These are phyloP conservation scores for Lerema accius DNA, from an alignment of 1,140 invertebrate species.

Conservation along the genomic window DNA sequence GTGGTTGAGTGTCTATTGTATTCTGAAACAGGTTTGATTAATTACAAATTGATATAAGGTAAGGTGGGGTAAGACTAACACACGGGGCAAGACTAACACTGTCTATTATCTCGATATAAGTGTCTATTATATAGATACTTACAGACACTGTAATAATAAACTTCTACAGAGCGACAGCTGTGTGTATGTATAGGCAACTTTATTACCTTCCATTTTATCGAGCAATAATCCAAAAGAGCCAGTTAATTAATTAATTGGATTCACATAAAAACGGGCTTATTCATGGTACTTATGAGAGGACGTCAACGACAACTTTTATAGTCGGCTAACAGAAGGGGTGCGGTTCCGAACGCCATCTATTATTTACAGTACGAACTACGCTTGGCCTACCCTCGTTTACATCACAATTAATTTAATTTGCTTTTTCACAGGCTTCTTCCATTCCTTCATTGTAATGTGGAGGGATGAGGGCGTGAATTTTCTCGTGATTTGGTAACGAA, in stretches of 20 bases:
- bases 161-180: constrained; percentile 7
- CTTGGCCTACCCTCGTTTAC: constrained; percentile 68
- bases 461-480: constrained; percentile 73
- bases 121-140: too few relatives aligned
- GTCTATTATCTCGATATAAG: too few relatives aligned
- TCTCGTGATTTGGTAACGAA: constrained; percentile 75
- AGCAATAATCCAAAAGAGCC: constrained; percentile 37
- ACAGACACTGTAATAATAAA: neutral
- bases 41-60: too few relatives aligned
- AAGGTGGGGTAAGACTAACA: too few relatives aligned
- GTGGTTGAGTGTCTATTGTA: too few relatives aligned
- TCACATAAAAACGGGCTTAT: constrained; percentile 41
- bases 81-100: too few relatives aligned
- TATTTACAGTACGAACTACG: constrained; percentile 58
- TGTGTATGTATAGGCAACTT: constrained; percentile 24
- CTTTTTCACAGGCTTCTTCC: constrained; percentile 77
- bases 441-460: constrained; percentile 69
- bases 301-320: constrained; percentile 40
- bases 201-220: constrained; percentile 29
- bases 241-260: constrained; percentile 47
- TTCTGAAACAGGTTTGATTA: too few relatives aligned
- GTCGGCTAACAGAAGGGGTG: constrained; percentile 48
- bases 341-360: constrained; percentile 55
- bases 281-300: constrained; percentile 36
- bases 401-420: constrained; percentile 80